phyloP scores from a whole-genome alignment of 2,888 invertebrate genomes.

The Thymelicus lineola region DNA sequence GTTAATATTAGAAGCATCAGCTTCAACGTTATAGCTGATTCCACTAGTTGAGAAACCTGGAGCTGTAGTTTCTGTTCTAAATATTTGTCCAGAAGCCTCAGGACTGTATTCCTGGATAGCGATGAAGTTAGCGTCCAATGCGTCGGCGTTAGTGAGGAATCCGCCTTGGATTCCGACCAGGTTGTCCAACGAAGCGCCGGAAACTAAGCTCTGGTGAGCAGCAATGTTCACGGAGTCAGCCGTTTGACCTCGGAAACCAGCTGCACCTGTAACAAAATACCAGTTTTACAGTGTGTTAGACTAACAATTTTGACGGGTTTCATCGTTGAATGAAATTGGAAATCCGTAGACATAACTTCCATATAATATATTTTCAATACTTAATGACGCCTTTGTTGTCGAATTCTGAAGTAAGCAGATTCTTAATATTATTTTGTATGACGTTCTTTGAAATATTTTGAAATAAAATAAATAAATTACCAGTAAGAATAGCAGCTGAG shows the following conservation, averaged over 20 bases:
- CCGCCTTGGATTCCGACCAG: constrained; percentile 77
- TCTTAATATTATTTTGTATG: no score
- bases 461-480: constrained; percentile 48
- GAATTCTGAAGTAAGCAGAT: no score
- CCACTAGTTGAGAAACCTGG: constrained; percentile 40
- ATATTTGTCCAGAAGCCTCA: constrained; percentile 49
- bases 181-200: constrained; percentile 75
- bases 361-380: no score
- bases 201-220: constrained; percentile 75
- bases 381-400: no score
- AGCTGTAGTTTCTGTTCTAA: constrained; percentile 35
- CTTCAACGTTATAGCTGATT: constrained; percentile 50
- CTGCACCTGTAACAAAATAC: constrained; percentile 61
- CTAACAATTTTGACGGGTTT: no score
- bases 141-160: constrained; percentile 63
- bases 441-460: not conserved
- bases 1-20: constrained; percentile 46
- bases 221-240: constrained; percentile 79
- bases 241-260: constrained; percentile 77
- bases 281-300: not conserved
- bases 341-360: no score
- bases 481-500: constrained; percentile 71
- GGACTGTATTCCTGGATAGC: constrained; percentile 69
- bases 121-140: constrained; percentile 72
- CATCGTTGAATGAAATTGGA: no score